Evolutionary conservation across 2,113 vertebrate genomes (phyloP).

Genomic region (Larimichthys crocea): DNA sequence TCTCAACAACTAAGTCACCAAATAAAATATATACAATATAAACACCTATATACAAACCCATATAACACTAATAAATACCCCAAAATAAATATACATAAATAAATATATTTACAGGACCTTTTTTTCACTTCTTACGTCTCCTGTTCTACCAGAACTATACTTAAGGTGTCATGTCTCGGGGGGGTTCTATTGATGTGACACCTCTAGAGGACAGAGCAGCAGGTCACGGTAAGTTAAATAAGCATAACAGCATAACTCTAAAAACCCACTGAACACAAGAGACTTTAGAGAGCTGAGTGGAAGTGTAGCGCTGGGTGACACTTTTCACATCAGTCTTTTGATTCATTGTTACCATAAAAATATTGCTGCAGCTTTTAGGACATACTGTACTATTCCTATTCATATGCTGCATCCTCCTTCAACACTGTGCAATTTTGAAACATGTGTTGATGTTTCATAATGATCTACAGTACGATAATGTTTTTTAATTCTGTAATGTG

Average conservation of each 20-base stretch:
- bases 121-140: too few species aligned
- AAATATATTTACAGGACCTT: too few species aligned
- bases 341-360: neutral
- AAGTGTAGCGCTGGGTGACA: neutral
- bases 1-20: too few species aligned
- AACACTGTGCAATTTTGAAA: neutral
- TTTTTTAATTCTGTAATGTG: slow-evolving; percentile 12
- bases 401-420: neutral
- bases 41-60: too few species aligned
- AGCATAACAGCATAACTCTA: neutral
- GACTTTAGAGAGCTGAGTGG: neutral
- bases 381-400: neutral
- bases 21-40: too few species aligned
- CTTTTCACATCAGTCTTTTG: neutral
- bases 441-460: neutral
- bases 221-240: too few species aligned
- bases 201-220: too few species aligned
- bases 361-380: slow-evolving; percentile 2
- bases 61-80: too few species aligned
- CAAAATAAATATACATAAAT: too few species aligned
- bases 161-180: too few species aligned
- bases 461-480: neutral
- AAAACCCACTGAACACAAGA: neutral
- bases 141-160: too few species aligned
- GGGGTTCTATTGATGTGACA: too few species aligned